Evolutionary conservation across 2,797 vertebrate genomes (phyloP), one percentile per base, ranked within the genome.

Genomic region (Bovichtus diacanthus): DNA sequence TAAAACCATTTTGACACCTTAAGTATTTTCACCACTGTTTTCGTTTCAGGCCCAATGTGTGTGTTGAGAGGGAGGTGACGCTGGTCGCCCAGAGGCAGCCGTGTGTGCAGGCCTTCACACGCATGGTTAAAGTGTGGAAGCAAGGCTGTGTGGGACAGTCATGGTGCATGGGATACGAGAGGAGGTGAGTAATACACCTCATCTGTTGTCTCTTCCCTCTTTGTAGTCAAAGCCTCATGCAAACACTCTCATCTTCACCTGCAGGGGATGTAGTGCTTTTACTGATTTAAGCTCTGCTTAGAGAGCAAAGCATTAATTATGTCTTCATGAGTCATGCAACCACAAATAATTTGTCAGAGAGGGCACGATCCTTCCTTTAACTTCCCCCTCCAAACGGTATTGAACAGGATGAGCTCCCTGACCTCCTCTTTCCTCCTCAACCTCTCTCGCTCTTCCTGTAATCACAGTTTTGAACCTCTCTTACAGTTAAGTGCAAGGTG

Each of bases 11-110:
- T 83, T 86, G 80, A 90, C 85, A 77, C 9, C 44, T 71, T 81
- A 85, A 87, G 68, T 84, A 76, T 87, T 89, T 92, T 80, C 49
- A 50, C 44, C 25, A 3, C 58, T 76, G 70, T 83, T 75, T 76
- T 59, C 15, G 4, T 83, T 78, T 7, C 91, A 99, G 98, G 98
- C 96, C 96, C 0, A 97, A 99, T 0, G 97, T 99, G 76, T 99
- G 98, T 1, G 76, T 89, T 0, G 95, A 96, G 87, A 94, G 78
- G 84, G 93, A 97, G 92, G 91, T 97, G 91, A 94, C 85, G 1
- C 78, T 97, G 44, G 96, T 97, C 50, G 94, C 95, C 71, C 97
- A 92, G 70, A 95, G 88, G 90, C 97, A 97, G 93, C 98, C 97
- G 0, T 97, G 96, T 0, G 92, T 96, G 77, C 97, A 92, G 83